These are phyloP conservation scores for Ammodytes dubius DNA, from an alignment of 2,113 vertebrate genomes.

Conservation along the genomic window DNA sequence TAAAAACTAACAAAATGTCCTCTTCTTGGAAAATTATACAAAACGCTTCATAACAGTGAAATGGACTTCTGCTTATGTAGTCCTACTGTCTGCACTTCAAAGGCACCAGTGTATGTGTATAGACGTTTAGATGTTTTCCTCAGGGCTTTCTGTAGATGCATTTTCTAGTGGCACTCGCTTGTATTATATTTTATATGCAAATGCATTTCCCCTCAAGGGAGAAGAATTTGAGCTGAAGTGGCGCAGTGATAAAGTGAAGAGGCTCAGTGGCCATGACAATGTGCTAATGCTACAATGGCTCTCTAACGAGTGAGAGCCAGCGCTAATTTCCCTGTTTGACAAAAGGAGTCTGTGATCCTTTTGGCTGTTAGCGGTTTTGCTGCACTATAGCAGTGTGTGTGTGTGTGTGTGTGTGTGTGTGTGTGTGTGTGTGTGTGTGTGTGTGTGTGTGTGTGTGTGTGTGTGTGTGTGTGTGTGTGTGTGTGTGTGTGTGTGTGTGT, in stretches of 20 bases:
- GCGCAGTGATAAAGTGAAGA: slow-evolving; percentile 58
- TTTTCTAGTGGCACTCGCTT: no score
- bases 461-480: not conserved
- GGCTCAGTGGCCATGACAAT: slow-evolving; percentile 67
- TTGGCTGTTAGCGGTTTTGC: slow-evolving; percentile 54
- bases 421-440: slow-evolving; percentile 1
- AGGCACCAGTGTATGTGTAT: not conserved
- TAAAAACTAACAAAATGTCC: no score
- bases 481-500: not conserved
- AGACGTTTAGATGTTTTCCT: not conserved
- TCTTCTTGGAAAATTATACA: no score
- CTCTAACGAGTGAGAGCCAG: slow-evolving; percentile 71
- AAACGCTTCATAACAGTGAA: no score
- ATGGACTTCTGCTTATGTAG: no score
- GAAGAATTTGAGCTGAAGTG: slow-evolving; percentile 37
- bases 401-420: slow-evolving; percentile 44
- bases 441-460: not conserved
- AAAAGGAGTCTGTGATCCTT: slow-evolving; percentile 73
- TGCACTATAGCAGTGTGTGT: slow-evolving; percentile 56
- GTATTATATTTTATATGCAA: not conserved
- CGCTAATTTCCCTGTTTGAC: slow-evolving; percentile 79
- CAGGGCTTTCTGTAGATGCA: not conserved
- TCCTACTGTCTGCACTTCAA: no score
- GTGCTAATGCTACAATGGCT: slow-evolving; percentile 82
- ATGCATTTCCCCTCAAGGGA: slow-evolving; percentile 20